A percentile compares a stretch with the other conserved stretches of the same genome.
Evolutionary conservation across 2,888 invertebrate genomes (phyloP).

Genomic region (Hyposoter dolosus): DNA sequence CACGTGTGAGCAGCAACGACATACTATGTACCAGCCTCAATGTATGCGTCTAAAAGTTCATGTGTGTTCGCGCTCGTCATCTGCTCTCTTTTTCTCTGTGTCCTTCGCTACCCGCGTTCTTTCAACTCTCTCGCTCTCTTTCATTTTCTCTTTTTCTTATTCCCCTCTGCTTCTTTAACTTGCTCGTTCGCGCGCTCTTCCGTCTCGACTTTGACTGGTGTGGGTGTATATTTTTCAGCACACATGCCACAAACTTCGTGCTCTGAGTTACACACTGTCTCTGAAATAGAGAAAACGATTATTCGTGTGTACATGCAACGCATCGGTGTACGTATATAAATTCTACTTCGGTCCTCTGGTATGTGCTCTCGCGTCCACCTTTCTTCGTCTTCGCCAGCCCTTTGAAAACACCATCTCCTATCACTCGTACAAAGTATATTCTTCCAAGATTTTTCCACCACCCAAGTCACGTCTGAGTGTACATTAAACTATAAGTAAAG

Average conservation of each 20-base stretch:
- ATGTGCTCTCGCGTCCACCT: slow-evolving; percentile 36
- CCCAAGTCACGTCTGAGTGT: slow-evolving; percentile 58
- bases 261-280: slow-evolving; percentile 63
- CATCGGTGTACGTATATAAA: background rate
- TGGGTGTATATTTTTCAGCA: slow-evolving; percentile 43
- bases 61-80: slow-evolving; percentile 68
- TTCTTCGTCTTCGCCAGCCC: slow-evolving; percentile 27
- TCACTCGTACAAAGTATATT: slow-evolving; percentile 19
- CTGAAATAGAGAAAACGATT: slow-evolving; percentile 1
- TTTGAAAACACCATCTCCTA: slow-evolving; percentile 23
- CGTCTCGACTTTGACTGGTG: slow-evolving; percentile 48
- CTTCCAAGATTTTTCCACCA: slow-evolving; percentile 51
- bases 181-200: slow-evolving; percentile 41
- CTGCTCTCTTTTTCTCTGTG: slow-evolving; percentile 59
- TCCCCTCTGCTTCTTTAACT: slow-evolving; percentile 11
- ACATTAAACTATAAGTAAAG: slow-evolving; percentile 65
- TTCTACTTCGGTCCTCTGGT: background rate
- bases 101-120: slow-evolving; percentile 28
- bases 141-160: slow-evolving; percentile 1
- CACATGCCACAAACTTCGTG: slow-evolving; percentile 66
- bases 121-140: slow-evolving; percentile 31
- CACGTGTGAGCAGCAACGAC: slow-evolving; percentile 60
- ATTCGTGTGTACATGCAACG: slow-evolving; percentile 3
- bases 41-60: slow-evolving; percentile 64
- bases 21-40: slow-evolving; percentile 24